Conservation (phyloP, 2,888 invertebrate species). For the Esperia sulphurella region DNA sequence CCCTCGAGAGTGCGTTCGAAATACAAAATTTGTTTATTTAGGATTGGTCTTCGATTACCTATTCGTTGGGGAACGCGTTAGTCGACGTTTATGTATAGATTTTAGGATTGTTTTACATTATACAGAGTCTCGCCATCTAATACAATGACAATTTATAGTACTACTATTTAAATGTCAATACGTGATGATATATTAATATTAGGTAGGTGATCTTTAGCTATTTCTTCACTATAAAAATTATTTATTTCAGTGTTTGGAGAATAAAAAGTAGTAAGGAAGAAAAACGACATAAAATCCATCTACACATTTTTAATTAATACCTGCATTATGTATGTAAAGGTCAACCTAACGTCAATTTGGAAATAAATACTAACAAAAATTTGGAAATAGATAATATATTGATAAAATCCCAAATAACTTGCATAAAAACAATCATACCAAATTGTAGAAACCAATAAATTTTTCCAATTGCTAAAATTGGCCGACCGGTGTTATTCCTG, state of each 20-base stretch:
- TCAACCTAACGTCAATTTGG: too few relatives aligned
- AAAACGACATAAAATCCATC: too few relatives aligned
- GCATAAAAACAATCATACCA: slow-evolving; percentile 7
- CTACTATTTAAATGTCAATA: too few relatives aligned
- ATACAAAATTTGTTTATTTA: slow-evolving; percentile 67
- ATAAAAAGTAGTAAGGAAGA: too few relatives aligned
- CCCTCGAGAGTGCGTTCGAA: slow-evolving; percentile 33
- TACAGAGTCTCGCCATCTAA: not conserved
- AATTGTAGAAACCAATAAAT: slow-evolving; percentile 42
- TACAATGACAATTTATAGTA: not conserved
- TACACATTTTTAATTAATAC: too few relatives aligned
- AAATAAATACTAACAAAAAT: too few relatives aligned
- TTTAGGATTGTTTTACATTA: slow-evolving; percentile 1
- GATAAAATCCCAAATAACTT: not conserved
- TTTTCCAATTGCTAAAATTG: slow-evolving; percentile 49
- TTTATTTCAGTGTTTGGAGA: too few relatives aligned
- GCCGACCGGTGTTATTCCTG: slow-evolving; percentile 36
- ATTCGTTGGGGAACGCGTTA: slow-evolving; percentile 25
- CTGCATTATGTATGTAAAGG: too few relatives aligned
- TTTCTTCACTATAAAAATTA: too few relatives aligned
- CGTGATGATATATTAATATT: too few relatives aligned
- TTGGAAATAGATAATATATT: too few relatives aligned
- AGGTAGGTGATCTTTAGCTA: too few relatives aligned
- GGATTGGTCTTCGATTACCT: slow-evolving; percentile 58
- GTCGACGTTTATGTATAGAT: slow-evolving; percentile 16